These are phyloP conservation scores for Notothenia rossii DNA, from an alignment of 2,113 vertebrate genomes.

Conservation along the genomic window DNA sequence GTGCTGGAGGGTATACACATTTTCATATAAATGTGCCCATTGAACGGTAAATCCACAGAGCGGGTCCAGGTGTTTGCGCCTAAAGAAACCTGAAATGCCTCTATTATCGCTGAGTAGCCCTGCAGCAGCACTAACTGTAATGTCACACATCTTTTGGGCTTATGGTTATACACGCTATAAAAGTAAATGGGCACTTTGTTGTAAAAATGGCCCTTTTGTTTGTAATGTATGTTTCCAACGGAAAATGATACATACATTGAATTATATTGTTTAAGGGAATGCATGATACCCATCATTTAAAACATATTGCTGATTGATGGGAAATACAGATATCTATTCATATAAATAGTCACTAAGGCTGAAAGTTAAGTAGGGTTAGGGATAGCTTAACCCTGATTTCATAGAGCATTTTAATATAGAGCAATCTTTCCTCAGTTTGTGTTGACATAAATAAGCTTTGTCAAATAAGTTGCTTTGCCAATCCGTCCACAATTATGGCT, in stretches of 20 bases:
- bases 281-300: not conserved
- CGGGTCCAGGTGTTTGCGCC: constrained; percentile 52
- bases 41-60: constrained; percentile 38
- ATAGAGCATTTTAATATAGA: not conserved
- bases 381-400: not conserved
- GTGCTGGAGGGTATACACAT: constrained; percentile 40
- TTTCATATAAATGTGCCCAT: constrained; percentile 56
- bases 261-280: not conserved
- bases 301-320: not conserved
- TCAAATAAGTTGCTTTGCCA: constrained; percentile 23
- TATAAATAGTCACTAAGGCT: not conserved
- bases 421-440: not conserved
- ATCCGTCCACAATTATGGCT: constrained; percentile 25
- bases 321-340: not conserved
- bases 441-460: constrained; percentile 33
- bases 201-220: not conserved
- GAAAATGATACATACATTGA: not conserved
- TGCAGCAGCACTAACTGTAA: constrained; percentile 14
- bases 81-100: constrained; percentile 27
- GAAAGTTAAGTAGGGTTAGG: not conserved
- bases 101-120: constrained; percentile 13
- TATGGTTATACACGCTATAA: not conserved
- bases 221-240: not conserved
- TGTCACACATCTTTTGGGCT: constrained; percentile 6
- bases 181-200: not conserved